phyloP scores from a whole-genome alignment of 2,113 vertebrate species.

The Pogona vitticeps region DNA sequence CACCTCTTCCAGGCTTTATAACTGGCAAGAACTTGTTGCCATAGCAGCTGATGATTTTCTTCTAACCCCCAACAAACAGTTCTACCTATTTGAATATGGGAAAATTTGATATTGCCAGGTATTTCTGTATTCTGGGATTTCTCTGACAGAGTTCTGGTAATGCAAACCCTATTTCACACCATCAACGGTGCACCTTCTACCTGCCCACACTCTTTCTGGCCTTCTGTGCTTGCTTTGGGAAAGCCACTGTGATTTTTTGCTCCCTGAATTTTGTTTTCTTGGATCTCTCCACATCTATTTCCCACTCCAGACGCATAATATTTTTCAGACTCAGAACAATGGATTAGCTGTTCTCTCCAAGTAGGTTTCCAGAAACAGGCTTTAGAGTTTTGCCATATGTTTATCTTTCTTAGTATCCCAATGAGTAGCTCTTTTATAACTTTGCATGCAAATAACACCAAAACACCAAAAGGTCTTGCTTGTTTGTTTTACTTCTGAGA shows the following conservation, averaged over 20 bases:
- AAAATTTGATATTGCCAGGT: conserved; percentile 2
- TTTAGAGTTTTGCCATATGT: conserved; percentile 76
- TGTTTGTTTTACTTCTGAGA: conserved; percentile 63
- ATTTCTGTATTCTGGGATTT: conserved; percentile 47
- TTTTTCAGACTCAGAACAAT: conserved; percentile 71
- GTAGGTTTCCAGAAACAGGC: conserved; percentile 76
- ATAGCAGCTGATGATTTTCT: conserved; percentile 1
- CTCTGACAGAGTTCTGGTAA: neutral
- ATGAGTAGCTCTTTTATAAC: conserved; percentile 73
- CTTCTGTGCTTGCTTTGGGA: conserved; percentile 36
- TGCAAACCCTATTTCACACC: neutral
- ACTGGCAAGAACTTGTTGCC: neutral
- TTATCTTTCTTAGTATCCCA: conserved; percentile 78
- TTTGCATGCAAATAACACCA: conserved; percentile 70
- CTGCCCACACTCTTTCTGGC: conserved; percentile 5
- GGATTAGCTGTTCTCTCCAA: conserved; percentile 75
- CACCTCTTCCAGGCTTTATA: neutral
- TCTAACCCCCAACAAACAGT: conserved; percentile 22
- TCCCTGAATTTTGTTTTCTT: conserved; percentile 50
- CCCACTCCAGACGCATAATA: conserved; percentile 59
- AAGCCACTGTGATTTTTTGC: conserved; percentile 63
- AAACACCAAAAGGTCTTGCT: conserved; percentile 71
- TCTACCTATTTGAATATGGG: conserved; percentile 27
- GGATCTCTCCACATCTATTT: conserved; percentile 46
- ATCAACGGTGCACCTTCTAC: conserved; percentile 38